Base-by-base conservation (phyloP, 2,797 vertebrate species). In the Anisognathus igniventris region DNA sequence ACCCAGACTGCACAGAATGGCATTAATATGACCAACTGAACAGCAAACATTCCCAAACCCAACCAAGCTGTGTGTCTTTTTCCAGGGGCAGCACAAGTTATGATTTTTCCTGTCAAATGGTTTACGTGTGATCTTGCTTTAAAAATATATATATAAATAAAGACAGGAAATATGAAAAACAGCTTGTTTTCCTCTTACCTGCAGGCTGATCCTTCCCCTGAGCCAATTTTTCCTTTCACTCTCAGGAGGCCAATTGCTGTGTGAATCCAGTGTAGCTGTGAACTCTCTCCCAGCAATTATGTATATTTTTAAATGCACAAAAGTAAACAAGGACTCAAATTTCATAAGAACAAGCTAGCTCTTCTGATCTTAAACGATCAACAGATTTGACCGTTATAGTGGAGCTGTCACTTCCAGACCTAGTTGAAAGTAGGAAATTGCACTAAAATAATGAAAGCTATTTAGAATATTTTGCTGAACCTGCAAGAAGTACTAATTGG, bases 81-180 rank as follows among this genome's bases (percentile, higher is more conserved):
- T 92, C 92, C 89, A 95, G 24, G 47, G 45, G 33, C 35, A 88
- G 70, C 62, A 64, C 51, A 90, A 72, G 37, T 13, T 66, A 48
- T 37, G 54, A 90, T 75, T 95, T 90, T 95, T 95, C 87, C 91
- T 93, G 64, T 65, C 53, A 91, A 93, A 67, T 5, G 2, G 4
- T 61, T 95, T 87, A 76, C 27, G 45, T 71, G 56, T 76, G 83
- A 89, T 65, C 74, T 74, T 68, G 48, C 37, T 88, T 90, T 50
- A 6, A 74, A 74, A 92, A 72, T 14, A n/a, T 14, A 75, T 14
- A 58, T 19, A 56, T 66, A 90, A 92, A 93, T 70, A 83, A 88
- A 80, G 91, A 54, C 65, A 93, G 73, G 76, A 92, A 95, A 93
- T 88, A 74, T 18, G 85, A 91, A 88, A 91, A 81, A 0, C 82